These are phyloP conservation scores for Crocidura indochinensis DNA, from an alignment of 2,797 vertebrate genomes.

Conservation along the genomic window DNA sequence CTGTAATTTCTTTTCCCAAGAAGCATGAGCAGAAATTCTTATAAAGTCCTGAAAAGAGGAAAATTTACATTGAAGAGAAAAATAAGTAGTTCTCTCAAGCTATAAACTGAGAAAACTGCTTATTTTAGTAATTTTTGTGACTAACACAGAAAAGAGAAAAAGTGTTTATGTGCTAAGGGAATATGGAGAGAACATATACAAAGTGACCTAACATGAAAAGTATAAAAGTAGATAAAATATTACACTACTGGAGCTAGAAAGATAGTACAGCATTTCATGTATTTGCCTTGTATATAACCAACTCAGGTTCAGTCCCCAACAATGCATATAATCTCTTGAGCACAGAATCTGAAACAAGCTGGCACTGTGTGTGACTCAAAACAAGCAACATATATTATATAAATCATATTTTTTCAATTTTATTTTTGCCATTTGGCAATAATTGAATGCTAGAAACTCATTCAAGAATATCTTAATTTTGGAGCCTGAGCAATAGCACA, in stretches of 20 bases:
- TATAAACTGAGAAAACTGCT: slow-evolving; percentile 38
- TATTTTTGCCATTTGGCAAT: slow-evolving; percentile 28
- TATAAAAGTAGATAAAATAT: not conserved
- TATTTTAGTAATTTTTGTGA: not conserved
- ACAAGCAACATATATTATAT: not conserved
- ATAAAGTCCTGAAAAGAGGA: not conserved
- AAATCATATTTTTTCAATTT: slow-evolving; percentile 15
- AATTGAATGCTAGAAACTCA: not conserved
- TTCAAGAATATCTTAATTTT: not conserved
- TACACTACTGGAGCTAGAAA: not conserved
- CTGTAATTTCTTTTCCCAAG: slow-evolving; percentile 31
- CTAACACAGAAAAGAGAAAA: slow-evolving; percentile 18
- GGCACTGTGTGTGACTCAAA: too few relatives aligned
- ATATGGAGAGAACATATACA: not conserved
- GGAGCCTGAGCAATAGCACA: too few relatives aligned
- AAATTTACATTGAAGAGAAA: slow-evolving; percentile 3
- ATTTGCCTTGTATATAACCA: too few relatives aligned
- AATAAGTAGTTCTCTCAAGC: not conserved
- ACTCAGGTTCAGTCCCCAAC: too few relatives aligned
- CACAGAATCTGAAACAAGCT: too few relatives aligned
- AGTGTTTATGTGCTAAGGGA: not conserved
- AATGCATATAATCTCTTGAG: too few relatives aligned
- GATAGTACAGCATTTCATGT: too few relatives aligned
- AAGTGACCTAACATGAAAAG: not conserved
- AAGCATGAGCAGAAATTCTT: slow-evolving; percentile 32